Base-by-base conservation (phyloP, 2,113 vertebrate species). In the Lampris megalopsis region DNA sequence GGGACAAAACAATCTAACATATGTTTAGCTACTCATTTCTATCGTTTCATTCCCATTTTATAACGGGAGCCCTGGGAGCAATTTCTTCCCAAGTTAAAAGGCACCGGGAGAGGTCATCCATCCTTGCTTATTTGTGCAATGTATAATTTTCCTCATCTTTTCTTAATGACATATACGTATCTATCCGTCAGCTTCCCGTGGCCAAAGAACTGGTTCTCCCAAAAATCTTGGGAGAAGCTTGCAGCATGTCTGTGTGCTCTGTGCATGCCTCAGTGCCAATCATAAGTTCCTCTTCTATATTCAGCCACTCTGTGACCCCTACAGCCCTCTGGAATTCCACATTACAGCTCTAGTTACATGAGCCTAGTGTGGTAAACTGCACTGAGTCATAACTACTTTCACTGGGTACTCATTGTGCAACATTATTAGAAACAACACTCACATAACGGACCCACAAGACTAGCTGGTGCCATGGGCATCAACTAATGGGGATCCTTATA, bases 201-300 rank as follows among this genome's bases (percentile, higher is more conserved):
- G 43, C 4, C 50, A 11, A 4, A 2, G 50, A 10, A 53, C n/a
- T 0, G 5, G 13, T 45, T 53, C 50, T 53, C 1, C 3, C 11
- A n/a, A 24, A 24, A 24, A 24, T 24, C 24, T 24, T 24, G 9
- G 11, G 13, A 3, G 11, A 8, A 42, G 41, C 63, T 76, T 56
- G 52, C 75, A 63, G 62, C 40, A 45, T 64, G 77, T 49, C 57
- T 13, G 24, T 58, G 48, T 40, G 54, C 49, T 60, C 11, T 50
- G 48, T 78, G 59, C 90, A 90, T 77, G 62, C 87, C 71, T 83
- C 74, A 59, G 58, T 86, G 86, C 76, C 90, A 88, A 89, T 89
- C 90, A 92, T 75, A 90, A 56, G 73, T 86, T 85, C 71, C 52
- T 10, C 68, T 61, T 91, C 92, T 95, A 94, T 92, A 93, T 92